Percentiles rank a stretch among this genome's conserved stretches.
These are phyloP conservation scores for Thalassaphorura encarpata DNA, from an alignment of 1,140 invertebrate species.

Conservation along the genomic window DNA sequence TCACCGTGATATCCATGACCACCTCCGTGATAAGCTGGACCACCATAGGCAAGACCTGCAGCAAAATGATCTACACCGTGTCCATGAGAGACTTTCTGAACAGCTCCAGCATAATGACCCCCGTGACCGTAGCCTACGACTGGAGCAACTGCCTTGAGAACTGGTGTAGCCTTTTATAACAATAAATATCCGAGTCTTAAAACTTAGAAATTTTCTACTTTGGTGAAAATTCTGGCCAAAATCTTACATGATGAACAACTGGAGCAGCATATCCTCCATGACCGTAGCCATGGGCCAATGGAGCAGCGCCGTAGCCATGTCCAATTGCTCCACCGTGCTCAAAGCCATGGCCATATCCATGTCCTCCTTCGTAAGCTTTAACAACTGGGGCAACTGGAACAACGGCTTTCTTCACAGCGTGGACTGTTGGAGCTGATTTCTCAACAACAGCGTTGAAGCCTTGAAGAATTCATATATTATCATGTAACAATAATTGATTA, in stretches of 20 bases:
- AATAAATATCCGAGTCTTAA: constrained; percentile 1
- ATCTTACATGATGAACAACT: no score
- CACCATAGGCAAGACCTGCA: neutral
- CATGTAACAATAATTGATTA: neutral
- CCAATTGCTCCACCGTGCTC: constrained; percentile 6
- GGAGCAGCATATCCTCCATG: constrained; percentile 2
- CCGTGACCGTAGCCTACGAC: neutral
- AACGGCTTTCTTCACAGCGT: constrained; percentile 11
- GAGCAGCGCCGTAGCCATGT: neutral
- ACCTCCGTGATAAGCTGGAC: neutral
- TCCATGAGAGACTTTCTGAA: neutral
- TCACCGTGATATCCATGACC: neutral
- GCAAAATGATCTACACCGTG: neutral
- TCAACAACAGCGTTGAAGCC: constrained; percentile 6
- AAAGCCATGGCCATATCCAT: constrained; percentile 16
- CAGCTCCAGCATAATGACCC: neutral
- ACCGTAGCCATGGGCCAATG: neutral
- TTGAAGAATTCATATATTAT: neutral
- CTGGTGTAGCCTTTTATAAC: constrained; percentile 9
- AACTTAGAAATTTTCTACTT: no score
- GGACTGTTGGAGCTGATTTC: constrained; percentile 6
- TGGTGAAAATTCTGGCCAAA: no score
- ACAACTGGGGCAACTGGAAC: constrained; percentile 2
- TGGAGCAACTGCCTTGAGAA: constrained; percentile 8
- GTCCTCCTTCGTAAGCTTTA: constrained; percentile 2